Base-by-base conservation (phyloP, 2,888 invertebrate genomes). In the Disparrhopalites patrizii region DNA sequence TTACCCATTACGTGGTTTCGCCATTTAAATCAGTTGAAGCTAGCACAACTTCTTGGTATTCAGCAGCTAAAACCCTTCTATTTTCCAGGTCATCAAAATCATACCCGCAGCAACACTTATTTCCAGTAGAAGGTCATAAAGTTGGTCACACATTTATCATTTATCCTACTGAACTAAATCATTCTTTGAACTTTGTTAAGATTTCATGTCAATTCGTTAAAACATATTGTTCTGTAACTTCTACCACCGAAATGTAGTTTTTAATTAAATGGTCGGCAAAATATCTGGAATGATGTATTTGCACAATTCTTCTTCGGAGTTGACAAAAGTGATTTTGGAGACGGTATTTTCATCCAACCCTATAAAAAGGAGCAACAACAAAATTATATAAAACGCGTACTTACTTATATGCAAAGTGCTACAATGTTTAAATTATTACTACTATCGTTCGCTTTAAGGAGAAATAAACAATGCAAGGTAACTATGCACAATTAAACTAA, bases 271-370 rank as follows among this genome's bases (percentile, higher is more conserved):
- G 10, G 75, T 75, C 38, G 90, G 90, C 75, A 90, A 80, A 77
- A 89, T 88, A 78, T 89, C 89, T 20, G 89, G 89, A 81, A 89
- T 88, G 73, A 90, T 80, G 79, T 88, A 86, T 76, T 85, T 83
- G 79, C 88, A 88, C 43, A 90, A 81, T 68, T 88, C 87, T 78
- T 83, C 82, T 76, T 89, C 89, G 18, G 85, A 85, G 76, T 80
- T 82, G 2, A 88, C 86, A 79, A 90, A 89, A 64, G 84, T 82
- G 8, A 90, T 89, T 81, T 90, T 90, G 68, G 86, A 84, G 28
- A 88, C 85, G 30, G 89, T 89, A 72, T 88, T 88, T 76, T 89
- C 89, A 78, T 89, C 87, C 71, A 90, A 81, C 86, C 86, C 64
- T 64, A 20, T 28, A 43, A 55, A 8, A 15, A 43, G 15, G 25